Evolutionary conservation across 1,140 invertebrate species (phyloP), one percentile per base, ranked within the genome.

Genomic region (Drosophila saltans): DNA sequence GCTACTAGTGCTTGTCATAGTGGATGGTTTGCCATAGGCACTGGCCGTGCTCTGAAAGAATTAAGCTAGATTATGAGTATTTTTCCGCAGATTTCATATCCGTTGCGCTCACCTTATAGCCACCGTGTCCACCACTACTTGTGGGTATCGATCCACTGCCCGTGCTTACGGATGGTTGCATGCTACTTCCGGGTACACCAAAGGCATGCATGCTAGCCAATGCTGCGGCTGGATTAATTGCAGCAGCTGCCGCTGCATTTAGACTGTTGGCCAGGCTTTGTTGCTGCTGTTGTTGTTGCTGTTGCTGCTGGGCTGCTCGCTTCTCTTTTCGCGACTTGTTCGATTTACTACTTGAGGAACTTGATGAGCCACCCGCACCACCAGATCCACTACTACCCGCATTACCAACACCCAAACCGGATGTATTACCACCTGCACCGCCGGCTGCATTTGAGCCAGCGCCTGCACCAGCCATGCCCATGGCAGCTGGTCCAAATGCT

Each of bases 401-500:
- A 10, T 75, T 75, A 6, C 73, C 74, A 0, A 57, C 69, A 28
- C 63, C 67, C 9, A 83, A 70, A 78, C 81, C 83, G 0, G 81
- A 70, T 0, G 66, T 81, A 61, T 56, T 85, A 67, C 69, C 93
- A 85, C 93, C 80, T 39, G 75, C 52, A 9, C 68, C 75, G 0
- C 65, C 84, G 4, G 72, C 67, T 2, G 67, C 58, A 3, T 52
- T 52, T 26, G 45, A 26, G 21, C 72, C 75, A 71, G 59, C 71
- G 9, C 79, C 93, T 1, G 73, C 75, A 84, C 45, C 84, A 76
- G 94, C 64, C 91, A 93, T 72, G 3, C 94, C 93, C 28, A 93
- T 92, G 59, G 94, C 94, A 66, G 93, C 80, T 1, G 88, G 88
- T 0, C 88, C 90, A 66, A 92, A 92, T 36, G 92, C 92, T 1